Evolutionary conservation across 2,797 vertebrate genomes (phyloP), one percentile per base, ranked within the genome.

Genomic region (Adelosebastes latens): DNA sequence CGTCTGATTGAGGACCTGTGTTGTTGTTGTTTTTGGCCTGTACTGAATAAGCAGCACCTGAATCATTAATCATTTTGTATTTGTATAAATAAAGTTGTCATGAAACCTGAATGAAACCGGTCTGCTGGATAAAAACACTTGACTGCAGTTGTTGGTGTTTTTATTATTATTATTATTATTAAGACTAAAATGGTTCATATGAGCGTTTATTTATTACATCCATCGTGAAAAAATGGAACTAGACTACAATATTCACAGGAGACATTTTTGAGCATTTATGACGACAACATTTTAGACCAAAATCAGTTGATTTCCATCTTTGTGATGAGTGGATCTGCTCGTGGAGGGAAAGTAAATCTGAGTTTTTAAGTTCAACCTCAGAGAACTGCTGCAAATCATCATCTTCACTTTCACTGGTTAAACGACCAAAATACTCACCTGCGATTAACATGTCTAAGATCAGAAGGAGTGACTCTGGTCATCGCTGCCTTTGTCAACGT

Each of bases 81-180:
- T 92, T 93, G 66, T 93, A 90, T 79, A 52, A 91, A 92, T 93
- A 91, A 93, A 92, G 53, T 86, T 83, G 24, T 81, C 63, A 16
- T 85, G 68, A 87, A 87, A 79, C 46, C 70, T 49, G 58, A 6
- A 8, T 49, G 16, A 68, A 20, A 20, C 34, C 52, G 9, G 18
- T 32, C 5, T 4, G 27, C 22, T 55, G 46, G 13, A 27, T 56
- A 1, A 73, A 25, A 49, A 18, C 27, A 42, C 14, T 12, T 32
- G 4, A 13, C 12, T 64, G 31, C 5, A 22, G 6, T n/a, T 49
- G 49, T 27, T 16, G 16, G 20, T 34, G 29, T 12, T 13, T 65
- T 42, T 29, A 6, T 24, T 10, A 52, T 6, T 13, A 39, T 39
- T 14, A 42, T 42, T 42, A 39, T 39, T 39, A 14, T 42, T 42